Percentiles rank a stretch among this genome's conserved stretches.
These are phyloP conservation scores for Enchytraeus crypticus DNA, from an alignment of 2,888 invertebrate genomes.

Conservation along the genomic window DNA sequence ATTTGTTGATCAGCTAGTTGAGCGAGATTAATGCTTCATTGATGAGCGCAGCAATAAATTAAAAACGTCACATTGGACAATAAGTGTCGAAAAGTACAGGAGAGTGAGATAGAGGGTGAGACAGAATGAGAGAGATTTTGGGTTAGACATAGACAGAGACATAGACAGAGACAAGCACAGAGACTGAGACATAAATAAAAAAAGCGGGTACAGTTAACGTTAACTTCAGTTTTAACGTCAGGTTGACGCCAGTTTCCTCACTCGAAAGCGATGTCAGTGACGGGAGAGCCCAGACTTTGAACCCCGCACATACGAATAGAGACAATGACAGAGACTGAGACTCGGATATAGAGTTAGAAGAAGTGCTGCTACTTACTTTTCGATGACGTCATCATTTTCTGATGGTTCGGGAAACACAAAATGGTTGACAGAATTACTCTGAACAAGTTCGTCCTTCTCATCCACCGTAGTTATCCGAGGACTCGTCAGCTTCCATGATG, in stretches of 20 bases:
- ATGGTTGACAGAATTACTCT: no score
- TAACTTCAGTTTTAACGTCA: neutral
- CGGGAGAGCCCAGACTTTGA: no score
- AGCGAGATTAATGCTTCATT: no score
- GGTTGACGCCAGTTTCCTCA: no score
- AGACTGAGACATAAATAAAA: neutral
- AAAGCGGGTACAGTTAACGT: no score
- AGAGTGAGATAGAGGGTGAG: neutral
- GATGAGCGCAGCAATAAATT: no score
- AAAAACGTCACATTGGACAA: no score
- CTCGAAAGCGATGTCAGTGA: no score
- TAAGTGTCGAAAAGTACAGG: neutral
- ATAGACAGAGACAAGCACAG: neutral
- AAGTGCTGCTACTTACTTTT: no score
- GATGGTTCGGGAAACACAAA: no score
- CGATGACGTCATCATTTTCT: no score
- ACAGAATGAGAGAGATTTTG: neutral
- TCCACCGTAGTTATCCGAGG: conserved; percentile 1
- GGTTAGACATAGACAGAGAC: neutral
- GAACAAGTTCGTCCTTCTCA: conserved; percentile 2
- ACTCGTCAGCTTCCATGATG: conserved; percentile 6
- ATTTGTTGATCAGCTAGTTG: no score
- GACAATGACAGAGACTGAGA: neutral
- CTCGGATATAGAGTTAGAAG: neutral
- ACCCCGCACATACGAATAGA: neutral